Base-by-base conservation (phyloP, 2,113 vertebrate genomes). In the Marmota monax region DNA sequence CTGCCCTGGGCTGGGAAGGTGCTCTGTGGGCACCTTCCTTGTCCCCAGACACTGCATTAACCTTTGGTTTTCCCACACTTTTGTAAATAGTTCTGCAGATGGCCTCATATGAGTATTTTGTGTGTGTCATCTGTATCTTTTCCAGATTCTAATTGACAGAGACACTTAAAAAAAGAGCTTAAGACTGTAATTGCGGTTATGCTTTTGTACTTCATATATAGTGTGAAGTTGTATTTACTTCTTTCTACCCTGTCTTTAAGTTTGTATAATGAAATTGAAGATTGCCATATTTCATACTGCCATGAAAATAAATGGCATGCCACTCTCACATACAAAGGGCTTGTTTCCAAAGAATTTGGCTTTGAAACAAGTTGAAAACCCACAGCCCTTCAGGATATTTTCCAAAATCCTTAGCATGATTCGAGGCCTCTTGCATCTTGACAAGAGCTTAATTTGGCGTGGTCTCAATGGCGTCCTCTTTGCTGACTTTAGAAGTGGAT, bases 331-430 rank as follows among this genome's bases (percentile, higher is more conserved):
- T 39, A 51, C 7, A 53, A 72, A 91, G 37, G 16, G 4, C 13
- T 2, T 74, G 5, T 82, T 88, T 93, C 67, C 58, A 92, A 84
- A 42, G 80, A 88, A 83, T 85, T 58, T 76, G 53, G 73, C 87
- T 72, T 95, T 58, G 48, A 73, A 42, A 53, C 11, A 58, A 37
- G 13, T 72, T 90, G 76, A 76, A 58, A 74, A 86, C 61, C 48
- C 42, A 82, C 1, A 56, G 23, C 14, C n/a, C 22, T 84, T 76
- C 18, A 84, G 58, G 78, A 42, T 67, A 42, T 67, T 91, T 93
- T 42, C 39, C 14, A 76, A 42, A 53, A 23, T 84, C 32, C 12
- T 85, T 90, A 51, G 16, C 17, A 9, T 95, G 87, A 42, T 39
- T 14, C 14, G 53, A 92, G 58, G 4, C 4, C 1, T 72, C 48